A percentile compares a stretch with the other conserved stretches of the same genome.
Evolutionary conservation across 2,888 invertebrate species (phyloP).

Genomic region (Leptura quadrifasciata): DNA sequence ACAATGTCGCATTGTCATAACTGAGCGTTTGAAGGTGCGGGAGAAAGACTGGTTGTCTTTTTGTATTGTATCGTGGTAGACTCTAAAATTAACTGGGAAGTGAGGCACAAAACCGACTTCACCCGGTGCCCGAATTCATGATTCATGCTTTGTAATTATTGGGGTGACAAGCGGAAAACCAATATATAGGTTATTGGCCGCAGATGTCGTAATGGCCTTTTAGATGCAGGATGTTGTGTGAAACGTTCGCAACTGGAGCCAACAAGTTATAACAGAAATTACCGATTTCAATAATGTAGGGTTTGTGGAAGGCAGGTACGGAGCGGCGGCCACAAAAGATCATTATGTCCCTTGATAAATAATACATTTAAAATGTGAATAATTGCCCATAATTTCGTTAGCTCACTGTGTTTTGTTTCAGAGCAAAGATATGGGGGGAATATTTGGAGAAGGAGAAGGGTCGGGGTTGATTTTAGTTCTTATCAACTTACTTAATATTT

Average conservation of each 20-base stretch:
- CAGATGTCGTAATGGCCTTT: constrained; percentile 39
- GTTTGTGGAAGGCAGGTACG: background rate
- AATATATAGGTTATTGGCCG: constrained; percentile 54
- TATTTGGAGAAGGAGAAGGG: no score
- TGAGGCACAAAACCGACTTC: constrained; percentile 9
- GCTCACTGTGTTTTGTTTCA: no score
- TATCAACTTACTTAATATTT: no score
- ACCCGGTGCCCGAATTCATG: constrained; percentile 46
- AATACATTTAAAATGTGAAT: no score
- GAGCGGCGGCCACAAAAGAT: background rate
- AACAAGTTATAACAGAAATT: constrained; percentile 21
- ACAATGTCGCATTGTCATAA: background rate
- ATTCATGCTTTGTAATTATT: constrained; percentile 52
- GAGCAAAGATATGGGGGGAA: no score
- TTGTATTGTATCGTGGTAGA: background rate
- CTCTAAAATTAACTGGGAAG: background rate
- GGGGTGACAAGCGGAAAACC: constrained; percentile 53
- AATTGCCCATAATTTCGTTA: no score
- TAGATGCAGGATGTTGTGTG: constrained; percentile 41
- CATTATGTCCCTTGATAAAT: no score
- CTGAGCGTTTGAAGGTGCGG: background rate
- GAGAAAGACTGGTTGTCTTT: background rate
- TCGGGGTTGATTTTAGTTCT: no score
- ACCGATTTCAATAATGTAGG: background rate
- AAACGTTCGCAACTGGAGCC: constrained; percentile 22